phyloP scores from a whole-genome alignment of 2,113 vertebrate genomes.

The Ancistrus triradiatus region DNA sequence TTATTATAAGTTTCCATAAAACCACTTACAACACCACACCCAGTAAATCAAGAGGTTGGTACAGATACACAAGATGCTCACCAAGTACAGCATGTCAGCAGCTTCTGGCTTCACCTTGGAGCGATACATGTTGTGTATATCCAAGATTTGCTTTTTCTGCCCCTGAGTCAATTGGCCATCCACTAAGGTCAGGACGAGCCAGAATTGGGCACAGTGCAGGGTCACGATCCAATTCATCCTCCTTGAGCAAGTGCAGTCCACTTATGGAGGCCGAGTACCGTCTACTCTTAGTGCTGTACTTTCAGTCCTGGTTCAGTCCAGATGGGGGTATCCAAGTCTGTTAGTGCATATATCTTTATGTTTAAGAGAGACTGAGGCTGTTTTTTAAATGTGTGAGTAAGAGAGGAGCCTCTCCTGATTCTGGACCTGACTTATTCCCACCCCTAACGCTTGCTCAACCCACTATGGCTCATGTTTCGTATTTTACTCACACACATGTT shows the following conservation, averaged over 20 bases:
- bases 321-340: too few relatives aligned
- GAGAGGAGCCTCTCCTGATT: neutral
- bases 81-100: slow-evolving; percentile 37
- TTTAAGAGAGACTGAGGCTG: neutral
- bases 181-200: neutral
- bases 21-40: too few relatives aligned
- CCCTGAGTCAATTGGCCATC: neutral
- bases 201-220: slow-evolving; percentile 4
- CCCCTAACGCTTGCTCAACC: slow-evolving; percentile 12
- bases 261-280: too few relatives aligned
- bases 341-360: neutral
- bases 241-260: neutral
- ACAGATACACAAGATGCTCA: slow-evolving; percentile 15
- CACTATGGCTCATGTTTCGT: slow-evolving; percentile 12
- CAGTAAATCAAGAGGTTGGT: too few relatives aligned
- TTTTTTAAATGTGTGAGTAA: neutral
- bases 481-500: slow-evolving; percentile 3
- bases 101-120: slow-evolving; percentile 17
- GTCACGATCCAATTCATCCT: slow-evolving; percentile 12
- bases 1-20: too few relatives aligned
- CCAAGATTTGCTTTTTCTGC: slow-evolving; percentile 2
- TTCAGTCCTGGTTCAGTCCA: too few relatives aligned
- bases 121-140: slow-evolving; percentile 31
- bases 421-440: slow-evolving; percentile 17
- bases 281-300: too few relatives aligned